Evolutionary conservation across 64 coral and sea anemone genomes (phyloP).

Genomic region (Dendrophyllia cribrosa): DNA sequence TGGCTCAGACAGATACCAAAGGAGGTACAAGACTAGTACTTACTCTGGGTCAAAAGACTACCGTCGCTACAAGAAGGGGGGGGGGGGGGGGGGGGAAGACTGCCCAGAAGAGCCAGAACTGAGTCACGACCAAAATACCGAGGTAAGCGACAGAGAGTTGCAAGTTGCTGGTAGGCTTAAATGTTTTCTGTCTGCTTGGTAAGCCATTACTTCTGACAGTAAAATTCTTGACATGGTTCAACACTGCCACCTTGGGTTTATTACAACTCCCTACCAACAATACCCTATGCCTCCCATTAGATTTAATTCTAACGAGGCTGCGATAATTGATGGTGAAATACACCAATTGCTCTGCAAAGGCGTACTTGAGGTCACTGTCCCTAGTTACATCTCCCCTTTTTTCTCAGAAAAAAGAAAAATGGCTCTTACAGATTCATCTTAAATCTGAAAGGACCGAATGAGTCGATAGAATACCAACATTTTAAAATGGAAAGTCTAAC

Average conservation of each 20-base stretch:
- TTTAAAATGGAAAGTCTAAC: slow-evolving; percentile 60
- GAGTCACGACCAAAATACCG: slow-evolving; percentile 20
- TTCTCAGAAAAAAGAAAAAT: slow-evolving; percentile 32
- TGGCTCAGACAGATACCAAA: slow-evolving; percentile 27
- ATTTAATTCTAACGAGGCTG: slow-evolving; percentile 10
- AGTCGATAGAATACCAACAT: slow-evolving; percentile 42
- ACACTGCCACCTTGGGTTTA: slow-evolving; percentile 29
- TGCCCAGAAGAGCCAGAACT: slow-evolving; percentile 23
- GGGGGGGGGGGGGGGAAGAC: background rate
- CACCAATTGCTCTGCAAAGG: slow-evolving; percentile 37
- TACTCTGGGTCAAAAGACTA: slow-evolving; percentile 53
- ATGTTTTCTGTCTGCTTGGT: slow-evolving; percentile 18
- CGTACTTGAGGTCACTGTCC: slow-evolving; percentile 26
- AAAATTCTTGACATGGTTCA: slow-evolving; percentile 48
- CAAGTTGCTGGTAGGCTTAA: slow-evolving; percentile 23
- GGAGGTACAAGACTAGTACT: background rate
- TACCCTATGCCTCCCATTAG: background rate
- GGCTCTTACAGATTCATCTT: slow-evolving; percentile 43
- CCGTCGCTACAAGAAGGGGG: slow-evolving; percentile 8
- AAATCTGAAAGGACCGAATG: slow-evolving; percentile 64
- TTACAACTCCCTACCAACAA: slow-evolving; percentile 30
- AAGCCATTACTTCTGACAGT: background rate
- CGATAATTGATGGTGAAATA: slow-evolving; percentile 45
- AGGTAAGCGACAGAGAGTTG: slow-evolving; percentile 10
- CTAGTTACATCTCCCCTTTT: slow-evolving; percentile 14